Base-by-base conservation (phyloP, 2,888 invertebrate genomes). In the Hypena proboscidalis region DNA sequence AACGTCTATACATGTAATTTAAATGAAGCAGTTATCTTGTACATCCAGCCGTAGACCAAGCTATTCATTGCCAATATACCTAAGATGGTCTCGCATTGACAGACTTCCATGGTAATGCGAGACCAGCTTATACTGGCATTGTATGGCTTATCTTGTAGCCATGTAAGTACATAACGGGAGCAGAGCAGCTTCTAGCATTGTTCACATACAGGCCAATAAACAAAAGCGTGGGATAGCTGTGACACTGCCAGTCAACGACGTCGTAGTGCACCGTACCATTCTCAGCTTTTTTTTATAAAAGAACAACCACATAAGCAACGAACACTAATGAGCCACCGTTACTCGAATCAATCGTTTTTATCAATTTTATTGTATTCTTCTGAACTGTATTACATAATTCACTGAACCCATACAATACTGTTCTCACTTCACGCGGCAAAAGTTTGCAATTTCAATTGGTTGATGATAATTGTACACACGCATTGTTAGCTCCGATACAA, bases 221-320 rank as follows among this genome's bases (percentile, higher is more conserved):
- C 68, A 81, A 77, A 74, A 77, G 75, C 86, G 85, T 87, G 86
- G 76, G 85, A 84, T 54, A 67, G 15, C 56, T 58, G 58, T 70
- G 77, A 69, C 75, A 74, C 69, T 67, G 70, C 51, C 61, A 61
- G 63, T 72, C 66, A 65, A 60, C 66, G 63, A 64, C 62, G 57
- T 53, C 69, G 62, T 42, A 64, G 42, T 46, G 8, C 19, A 15
- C 17, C 9, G 44, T 55, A 60, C 55, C 51, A 54, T 43, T 62
- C 41, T 17, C 39, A 46, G 47, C 8, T 45, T 67, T 74, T 80
- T 77, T 70, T 51, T 57, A 13, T 32, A 44, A 49, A n/a, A n/a
- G n/a, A n/a, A n/a, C n/a, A n/a, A 43, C 25, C 41, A 58, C 53
- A 67, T 65, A 63, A 61, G 58, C 49, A 36, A 23, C n/a, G n/a